Conservation (phyloP, 2,113 vertebrate species). For the Apteryx mantelli region DNA sequence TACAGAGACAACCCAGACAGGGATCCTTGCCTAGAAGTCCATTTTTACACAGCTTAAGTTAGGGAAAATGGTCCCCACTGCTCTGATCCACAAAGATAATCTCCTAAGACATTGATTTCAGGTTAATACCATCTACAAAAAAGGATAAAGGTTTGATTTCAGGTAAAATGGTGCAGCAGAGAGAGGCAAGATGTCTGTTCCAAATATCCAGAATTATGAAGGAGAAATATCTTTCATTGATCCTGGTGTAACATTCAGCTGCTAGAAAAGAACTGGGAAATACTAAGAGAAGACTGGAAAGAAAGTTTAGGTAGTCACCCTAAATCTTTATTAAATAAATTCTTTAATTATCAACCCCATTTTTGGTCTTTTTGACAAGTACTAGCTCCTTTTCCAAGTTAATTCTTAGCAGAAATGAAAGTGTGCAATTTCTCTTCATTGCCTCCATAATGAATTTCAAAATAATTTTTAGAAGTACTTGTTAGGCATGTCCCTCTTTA, state of each 20-base stretch:
- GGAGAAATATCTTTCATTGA: neutral
- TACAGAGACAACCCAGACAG: neutral
- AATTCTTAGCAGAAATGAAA: slow-evolving; percentile 50
- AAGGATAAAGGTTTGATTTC: neutral
- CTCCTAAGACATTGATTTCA: neutral
- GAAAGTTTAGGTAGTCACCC: neutral
- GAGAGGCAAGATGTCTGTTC: neutral
- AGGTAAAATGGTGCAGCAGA: neutral
- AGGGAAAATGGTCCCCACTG: neutral
- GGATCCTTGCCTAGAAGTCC: neutral
- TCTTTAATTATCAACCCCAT: neutral
- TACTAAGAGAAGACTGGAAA: neutral
- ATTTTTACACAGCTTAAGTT: neutral
- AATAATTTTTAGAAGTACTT: neutral
- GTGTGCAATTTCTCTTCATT: slow-evolving; percentile 33
- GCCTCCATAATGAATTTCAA: slow-evolving; percentile 17
- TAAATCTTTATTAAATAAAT: neutral
- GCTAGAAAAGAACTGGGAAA: neutral
- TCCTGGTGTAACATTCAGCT: neutral
- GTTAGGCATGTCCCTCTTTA: neutral
- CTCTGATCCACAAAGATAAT: neutral
- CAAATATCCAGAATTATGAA: neutral
- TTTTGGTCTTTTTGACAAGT: neutral
- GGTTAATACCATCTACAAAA: neutral
- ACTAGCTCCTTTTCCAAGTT: neutral